Evolutionary conservation across 1,140 invertebrate genomes (phyloP).

Genomic region (Macrostomum lignano): DNA sequence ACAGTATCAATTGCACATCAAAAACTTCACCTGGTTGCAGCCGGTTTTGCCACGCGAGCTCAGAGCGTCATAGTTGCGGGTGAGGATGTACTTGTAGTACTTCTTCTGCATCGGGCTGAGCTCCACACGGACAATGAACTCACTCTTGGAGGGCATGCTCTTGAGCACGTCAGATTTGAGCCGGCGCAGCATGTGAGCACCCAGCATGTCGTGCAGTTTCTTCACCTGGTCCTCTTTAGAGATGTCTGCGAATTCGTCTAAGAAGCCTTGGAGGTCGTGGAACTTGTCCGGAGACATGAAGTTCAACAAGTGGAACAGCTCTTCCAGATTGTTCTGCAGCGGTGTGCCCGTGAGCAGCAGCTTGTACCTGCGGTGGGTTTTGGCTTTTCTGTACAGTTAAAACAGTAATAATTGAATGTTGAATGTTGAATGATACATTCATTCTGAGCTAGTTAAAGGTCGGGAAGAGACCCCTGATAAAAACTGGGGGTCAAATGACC

Average conservation of each 20-base stretch:
- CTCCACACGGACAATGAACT: constrained; percentile 95
- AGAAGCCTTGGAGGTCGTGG: constrained; percentile 59
- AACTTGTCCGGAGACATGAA: constrained; percentile 73
- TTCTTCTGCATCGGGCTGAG: constrained; percentile 98
- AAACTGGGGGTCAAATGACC: not conserved
- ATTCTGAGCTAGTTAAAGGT: not conserved
- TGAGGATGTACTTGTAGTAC: constrained; percentile 97
- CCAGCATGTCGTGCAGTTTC: constrained; percentile 82
- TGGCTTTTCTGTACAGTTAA: constrained; percentile 69
- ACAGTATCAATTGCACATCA: no score
- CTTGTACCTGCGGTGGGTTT: constrained; percentile 72
- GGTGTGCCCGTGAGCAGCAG: constrained; percentile 86
- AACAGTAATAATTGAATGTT: constrained; percentile 12
- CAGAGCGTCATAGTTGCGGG: constrained; percentile 82
- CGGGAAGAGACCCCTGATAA: not conserved
- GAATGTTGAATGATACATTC: not conserved
- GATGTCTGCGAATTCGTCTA: constrained; percentile 93
- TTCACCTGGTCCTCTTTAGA: constrained; percentile 98
- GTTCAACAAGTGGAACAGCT: constrained; percentile 91
- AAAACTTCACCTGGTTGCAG: no score
- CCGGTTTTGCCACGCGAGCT: constrained; percentile 59
- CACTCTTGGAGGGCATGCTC: constrained; percentile 92
- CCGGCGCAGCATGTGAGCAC: constrained; percentile 83
- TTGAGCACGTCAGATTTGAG: constrained; percentile 92
- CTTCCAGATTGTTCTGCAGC: constrained; percentile 92